Conservation (phyloP, 1,140 invertebrate species). For the Lucilia sericata region DNA sequence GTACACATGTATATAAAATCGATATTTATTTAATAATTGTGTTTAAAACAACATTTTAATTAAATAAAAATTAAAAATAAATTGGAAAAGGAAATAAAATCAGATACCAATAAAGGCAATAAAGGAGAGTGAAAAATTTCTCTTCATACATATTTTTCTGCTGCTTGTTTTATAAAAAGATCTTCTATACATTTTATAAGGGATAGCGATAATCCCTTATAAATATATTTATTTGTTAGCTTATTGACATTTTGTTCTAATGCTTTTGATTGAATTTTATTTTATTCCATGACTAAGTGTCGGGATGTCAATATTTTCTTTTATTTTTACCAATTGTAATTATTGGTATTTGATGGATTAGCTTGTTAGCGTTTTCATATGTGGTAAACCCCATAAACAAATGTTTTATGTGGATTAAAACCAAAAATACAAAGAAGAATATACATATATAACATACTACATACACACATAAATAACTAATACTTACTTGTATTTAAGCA, state of each 20-base stretch:
- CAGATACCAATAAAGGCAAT: too few species aligned
- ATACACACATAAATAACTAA: too few species aligned
- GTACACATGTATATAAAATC: too few species aligned
- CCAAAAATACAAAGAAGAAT: background rate
- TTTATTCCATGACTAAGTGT: background rate
- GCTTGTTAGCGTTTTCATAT: slow-evolving; percentile 23
- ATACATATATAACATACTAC: too few species aligned
- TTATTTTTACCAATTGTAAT: background rate
- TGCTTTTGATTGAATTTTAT: background rate
- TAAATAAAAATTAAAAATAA: too few species aligned
- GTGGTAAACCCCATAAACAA: slow-evolving; percentile 15
- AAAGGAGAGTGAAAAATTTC: too few species aligned
- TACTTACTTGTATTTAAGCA: too few species aligned
- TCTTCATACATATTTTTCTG: too few species aligned
- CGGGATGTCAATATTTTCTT: background rate
- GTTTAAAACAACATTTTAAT: too few species aligned
- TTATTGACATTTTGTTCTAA: background rate
- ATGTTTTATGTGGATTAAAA: background rate
- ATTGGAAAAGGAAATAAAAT: too few species aligned
- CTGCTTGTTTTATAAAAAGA: too few species aligned
- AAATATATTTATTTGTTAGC: background rate
- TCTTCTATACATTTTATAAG: background rate
- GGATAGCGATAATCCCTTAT: background rate
- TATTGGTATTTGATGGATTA: slow-evolving; percentile 25
- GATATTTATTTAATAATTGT: too few species aligned